These are phyloP conservation scores for Diadegma fenestrale DNA, from an alignment of 2,888 invertebrate species.

Conservation along the genomic window DNA sequence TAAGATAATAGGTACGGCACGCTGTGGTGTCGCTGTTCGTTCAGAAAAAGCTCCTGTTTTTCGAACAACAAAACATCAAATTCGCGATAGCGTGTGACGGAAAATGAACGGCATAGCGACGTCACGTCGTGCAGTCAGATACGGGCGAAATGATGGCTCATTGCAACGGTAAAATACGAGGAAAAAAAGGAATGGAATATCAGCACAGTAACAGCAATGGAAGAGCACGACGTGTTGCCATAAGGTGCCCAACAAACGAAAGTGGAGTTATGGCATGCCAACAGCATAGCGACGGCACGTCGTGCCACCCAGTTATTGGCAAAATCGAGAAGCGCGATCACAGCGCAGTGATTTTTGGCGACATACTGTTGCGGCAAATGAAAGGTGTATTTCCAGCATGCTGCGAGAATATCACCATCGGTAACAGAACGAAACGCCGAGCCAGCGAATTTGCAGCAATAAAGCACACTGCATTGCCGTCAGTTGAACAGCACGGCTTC, in stretches of 20 bases:
- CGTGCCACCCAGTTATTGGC: neutral
- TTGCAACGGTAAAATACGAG: too few relatives aligned
- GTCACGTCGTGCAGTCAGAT: neutral
- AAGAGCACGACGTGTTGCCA: too few relatives aligned
- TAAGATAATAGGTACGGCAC: neutral
- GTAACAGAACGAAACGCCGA: neutral
- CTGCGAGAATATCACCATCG: neutral
- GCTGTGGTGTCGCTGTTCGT: neutral
- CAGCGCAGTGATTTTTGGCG: neutral
- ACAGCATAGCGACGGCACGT: too few relatives aligned
- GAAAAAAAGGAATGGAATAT: too few relatives aligned
- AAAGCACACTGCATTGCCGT: neutral
- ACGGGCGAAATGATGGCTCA: too few relatives aligned
- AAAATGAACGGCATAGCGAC: neutral
- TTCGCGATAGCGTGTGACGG: neutral
- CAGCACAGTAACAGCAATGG: too few relatives aligned
- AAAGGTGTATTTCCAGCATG: neutral
- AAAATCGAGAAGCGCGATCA: neutral
- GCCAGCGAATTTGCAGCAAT: neutral
- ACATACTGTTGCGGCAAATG: neutral
- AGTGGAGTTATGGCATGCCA: too few relatives aligned
- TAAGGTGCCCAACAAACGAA: too few relatives aligned
- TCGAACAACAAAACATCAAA: neutral
- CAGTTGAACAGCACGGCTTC: too few relatives aligned
- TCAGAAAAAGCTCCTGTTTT: neutral